Conservation (phyloP, 2,888 invertebrate species). For the Aspidiotus rigidus region DNA sequence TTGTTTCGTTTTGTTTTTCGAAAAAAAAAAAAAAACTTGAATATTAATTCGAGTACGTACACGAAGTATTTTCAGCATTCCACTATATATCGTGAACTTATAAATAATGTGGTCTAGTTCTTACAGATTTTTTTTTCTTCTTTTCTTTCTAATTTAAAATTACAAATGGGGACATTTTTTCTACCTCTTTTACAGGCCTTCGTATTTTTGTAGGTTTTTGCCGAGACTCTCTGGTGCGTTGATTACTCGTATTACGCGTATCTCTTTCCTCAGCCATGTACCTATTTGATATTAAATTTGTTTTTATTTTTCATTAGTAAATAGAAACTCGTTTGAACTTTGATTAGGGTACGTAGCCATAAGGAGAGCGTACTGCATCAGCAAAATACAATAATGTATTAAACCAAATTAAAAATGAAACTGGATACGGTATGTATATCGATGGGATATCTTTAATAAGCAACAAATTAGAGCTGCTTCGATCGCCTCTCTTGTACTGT, state of each 20-base stretch:
- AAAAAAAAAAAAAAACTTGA: too few relatives aligned
- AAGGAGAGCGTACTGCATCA: too few relatives aligned
- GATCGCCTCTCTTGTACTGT: background rate
- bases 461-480: constrained; percentile 25
- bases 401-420: constrained; percentile 27
- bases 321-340: constrained; percentile 5
- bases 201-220: constrained; percentile 13
- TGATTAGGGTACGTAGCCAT: constrained; percentile 3
- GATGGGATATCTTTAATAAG: constrained; percentile 25
- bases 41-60: too few relatives aligned
- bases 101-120: too few relatives aligned
- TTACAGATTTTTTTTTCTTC: too few relatives aligned
- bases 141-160: too few relatives aligned
- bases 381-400: constrained; percentile 8
- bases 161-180: too few relatives aligned
- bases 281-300: background rate
- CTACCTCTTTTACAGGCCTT: too few relatives aligned
- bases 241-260: background rate
- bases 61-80: too few relatives aligned
- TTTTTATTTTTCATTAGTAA: background rate
- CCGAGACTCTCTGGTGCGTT: background rate
- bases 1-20: too few relatives aligned
- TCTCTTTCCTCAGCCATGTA: constrained; percentile 9
- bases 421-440: constrained; percentile 17
- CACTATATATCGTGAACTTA: too few relatives aligned